A percentile compares a stretch with the other conserved stretches of the same genome.
Conservation (phyloP, 2,113 vertebrate genomes). For the Heptranchias perlo region DNA sequence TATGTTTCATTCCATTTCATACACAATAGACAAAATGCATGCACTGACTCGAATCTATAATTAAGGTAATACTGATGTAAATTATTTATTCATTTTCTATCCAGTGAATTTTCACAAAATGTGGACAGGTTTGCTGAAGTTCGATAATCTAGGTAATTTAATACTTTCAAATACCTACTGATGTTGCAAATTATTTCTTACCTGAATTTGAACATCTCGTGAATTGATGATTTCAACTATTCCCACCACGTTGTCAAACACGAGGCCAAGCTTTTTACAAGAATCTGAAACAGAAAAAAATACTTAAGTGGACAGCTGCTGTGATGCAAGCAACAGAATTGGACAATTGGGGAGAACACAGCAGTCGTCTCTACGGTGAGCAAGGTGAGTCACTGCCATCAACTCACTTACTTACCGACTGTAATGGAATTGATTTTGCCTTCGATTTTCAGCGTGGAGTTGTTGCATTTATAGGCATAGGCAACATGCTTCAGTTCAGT, state of each 20-base stretch:
- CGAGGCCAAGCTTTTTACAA: constrained; percentile 90
- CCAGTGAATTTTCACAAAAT: neutral
- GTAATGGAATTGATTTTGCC: constrained; percentile 97
- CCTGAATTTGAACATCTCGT: constrained; percentile 85
- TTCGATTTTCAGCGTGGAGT: constrained; percentile 83
- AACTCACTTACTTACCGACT: constrained; percentile 65
- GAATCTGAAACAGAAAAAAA: constrained; percentile 67
- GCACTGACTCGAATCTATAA: neutral
- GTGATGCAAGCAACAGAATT: neutral
- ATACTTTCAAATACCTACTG: neutral
- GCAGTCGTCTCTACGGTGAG: too few species aligned
- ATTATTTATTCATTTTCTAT: neutral
- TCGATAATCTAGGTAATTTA: neutral
- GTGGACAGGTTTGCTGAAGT: neutral
- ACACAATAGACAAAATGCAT: neutral
- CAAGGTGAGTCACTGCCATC: neutral
- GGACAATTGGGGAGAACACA: neutral
- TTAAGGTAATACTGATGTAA: neutral
- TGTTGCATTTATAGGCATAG: constrained; percentile 84
- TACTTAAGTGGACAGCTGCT: neutral
- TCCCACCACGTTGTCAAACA: constrained; percentile 92
- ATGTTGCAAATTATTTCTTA: constrained; percentile 46
- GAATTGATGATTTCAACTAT: constrained; percentile 97
- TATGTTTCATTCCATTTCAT: neutral
- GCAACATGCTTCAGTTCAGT: constrained; percentile 91